Conservation (phyloP, 2,888 invertebrate species). For the Drymonia ruficornis region DNA sequence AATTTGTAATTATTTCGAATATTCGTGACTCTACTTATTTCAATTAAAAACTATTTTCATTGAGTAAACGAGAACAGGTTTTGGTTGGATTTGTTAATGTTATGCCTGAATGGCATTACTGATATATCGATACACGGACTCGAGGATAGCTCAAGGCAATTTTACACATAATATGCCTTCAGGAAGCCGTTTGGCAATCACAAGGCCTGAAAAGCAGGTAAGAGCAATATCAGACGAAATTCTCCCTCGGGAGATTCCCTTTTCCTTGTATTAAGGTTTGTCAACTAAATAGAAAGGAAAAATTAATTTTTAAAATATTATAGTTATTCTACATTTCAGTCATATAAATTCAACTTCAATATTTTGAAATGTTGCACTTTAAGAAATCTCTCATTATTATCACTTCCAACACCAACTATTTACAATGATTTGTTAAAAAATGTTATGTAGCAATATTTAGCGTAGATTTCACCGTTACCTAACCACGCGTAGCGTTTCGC, state of each 20-base stretch:
- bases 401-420: neutral
- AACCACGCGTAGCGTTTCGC: conserved; percentile 55
- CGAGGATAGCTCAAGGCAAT: neutral
- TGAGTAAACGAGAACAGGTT: neutral
- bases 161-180: neutral
- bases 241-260: too few relatives aligned
- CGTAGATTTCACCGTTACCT: conserved; percentile 72
- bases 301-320: too few relatives aligned
- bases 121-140: neutral
- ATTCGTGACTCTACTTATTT: neutral
- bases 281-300: too few relatives aligned
- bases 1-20: neutral
- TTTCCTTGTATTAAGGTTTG: too few relatives aligned
- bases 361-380: too few relatives aligned
- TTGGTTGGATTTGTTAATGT: neutral
- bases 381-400: neutral
- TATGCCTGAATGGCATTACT: neutral
- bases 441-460: conserved; percentile 55
- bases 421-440: conserved; percentile 23
- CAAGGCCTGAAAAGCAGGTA: too few relatives aligned
- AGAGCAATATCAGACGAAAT: too few relatives aligned
- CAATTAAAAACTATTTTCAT: neutral
- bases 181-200: neutral
- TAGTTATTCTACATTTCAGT: too few relatives aligned
- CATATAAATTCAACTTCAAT: too few relatives aligned